A percentile compares a stretch with the other conserved stretches of the same genome.
Conservation (phyloP, 2,797 vertebrate species). For the Rhinatrema bivittatum region DNA sequence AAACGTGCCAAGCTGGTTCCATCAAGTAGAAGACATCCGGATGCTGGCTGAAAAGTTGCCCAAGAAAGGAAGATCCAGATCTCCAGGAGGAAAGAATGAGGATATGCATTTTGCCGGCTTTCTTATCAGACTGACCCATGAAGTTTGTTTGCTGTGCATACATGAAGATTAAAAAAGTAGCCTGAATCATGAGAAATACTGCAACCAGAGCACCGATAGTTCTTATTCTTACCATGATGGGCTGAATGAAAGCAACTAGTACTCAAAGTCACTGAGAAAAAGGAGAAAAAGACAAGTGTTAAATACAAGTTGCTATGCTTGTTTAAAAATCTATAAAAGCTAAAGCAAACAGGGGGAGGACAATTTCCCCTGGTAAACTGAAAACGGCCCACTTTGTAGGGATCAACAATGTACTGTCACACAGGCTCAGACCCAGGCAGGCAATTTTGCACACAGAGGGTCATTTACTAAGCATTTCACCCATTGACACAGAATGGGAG, state of each 20-base stretch:
- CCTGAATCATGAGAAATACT: constrained; percentile 63
- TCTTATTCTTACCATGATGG: constrained; percentile 49
- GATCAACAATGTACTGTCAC: too few relatives aligned
- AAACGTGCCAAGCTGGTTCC: constrained; percentile 86
- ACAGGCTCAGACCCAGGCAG: too few relatives aligned
- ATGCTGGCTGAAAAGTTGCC: constrained; percentile 91
- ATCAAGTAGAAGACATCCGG: constrained; percentile 89
- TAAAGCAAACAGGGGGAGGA: too few relatives aligned
- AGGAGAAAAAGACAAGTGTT: constrained; percentile 6
- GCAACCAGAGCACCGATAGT: constrained; percentile 45
- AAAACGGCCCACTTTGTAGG: too few relatives aligned
- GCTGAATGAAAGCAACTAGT: neutral
- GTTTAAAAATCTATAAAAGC: too few relatives aligned
- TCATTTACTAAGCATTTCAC: too few relatives aligned
- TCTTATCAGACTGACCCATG: constrained; percentile 8
- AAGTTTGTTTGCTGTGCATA: constrained; percentile 54
- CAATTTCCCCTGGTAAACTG: too few relatives aligned
- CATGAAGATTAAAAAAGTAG: constrained; percentile 68
- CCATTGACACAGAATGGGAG: too few relatives aligned
- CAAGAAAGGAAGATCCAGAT: constrained; percentile 88
- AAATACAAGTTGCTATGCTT: neutral
- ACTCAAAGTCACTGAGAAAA: constrained; percentile 15
- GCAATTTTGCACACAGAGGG: too few relatives aligned
- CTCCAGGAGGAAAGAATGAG: constrained; percentile 90
- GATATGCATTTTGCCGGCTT: constrained; percentile 67